Conservation (phyloP, 35 echinoderm and acorn worm species). For the Apostichopus californicus region DNA sequence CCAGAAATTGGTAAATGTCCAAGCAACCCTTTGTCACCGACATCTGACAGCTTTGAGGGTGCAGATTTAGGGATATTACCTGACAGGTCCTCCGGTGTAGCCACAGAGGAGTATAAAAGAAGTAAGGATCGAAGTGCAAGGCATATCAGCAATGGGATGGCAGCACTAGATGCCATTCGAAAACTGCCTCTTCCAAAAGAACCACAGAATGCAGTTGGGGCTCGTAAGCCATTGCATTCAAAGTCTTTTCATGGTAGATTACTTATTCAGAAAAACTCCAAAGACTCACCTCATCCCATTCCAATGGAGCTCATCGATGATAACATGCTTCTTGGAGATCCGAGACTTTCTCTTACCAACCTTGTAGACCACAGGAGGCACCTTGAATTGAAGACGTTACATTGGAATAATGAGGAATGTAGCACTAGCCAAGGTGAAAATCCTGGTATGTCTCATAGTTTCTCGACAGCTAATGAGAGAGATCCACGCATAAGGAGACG, state of each 20-base stretch:
- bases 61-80: conserved; percentile 13
- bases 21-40: conserved; percentile 36
- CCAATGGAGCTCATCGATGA: conserved; percentile 1
- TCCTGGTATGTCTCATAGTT: not conserved
- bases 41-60: conserved; percentile 22
- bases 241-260: conserved; percentile 44
- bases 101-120: not conserved
- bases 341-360: conserved; percentile 29
- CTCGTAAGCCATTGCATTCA: conserved; percentile 1
- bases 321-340: not conserved
- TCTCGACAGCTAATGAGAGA: not conserved
- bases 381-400: not conserved
- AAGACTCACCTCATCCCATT: conserved; percentile 25
- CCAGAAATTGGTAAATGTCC: conserved; percentile 22
- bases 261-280: conserved; percentile 18
- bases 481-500: conserved; percentile 35
- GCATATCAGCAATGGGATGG: not conserved
- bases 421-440: not conserved
- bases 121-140: not conserved
- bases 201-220: not conserved
- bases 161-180: not conserved
- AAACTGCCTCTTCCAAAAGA: conserved; percentile 22
- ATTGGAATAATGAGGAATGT: conserved; percentile 21
- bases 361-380: conserved; percentile 10
- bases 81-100: not conserved